Percentiles rank a stretch among this genome's conserved stretches.
Evolutionary conservation across 2,113 vertebrate species (phyloP).

Genomic region (Argyrosomus japonicus): DNA sequence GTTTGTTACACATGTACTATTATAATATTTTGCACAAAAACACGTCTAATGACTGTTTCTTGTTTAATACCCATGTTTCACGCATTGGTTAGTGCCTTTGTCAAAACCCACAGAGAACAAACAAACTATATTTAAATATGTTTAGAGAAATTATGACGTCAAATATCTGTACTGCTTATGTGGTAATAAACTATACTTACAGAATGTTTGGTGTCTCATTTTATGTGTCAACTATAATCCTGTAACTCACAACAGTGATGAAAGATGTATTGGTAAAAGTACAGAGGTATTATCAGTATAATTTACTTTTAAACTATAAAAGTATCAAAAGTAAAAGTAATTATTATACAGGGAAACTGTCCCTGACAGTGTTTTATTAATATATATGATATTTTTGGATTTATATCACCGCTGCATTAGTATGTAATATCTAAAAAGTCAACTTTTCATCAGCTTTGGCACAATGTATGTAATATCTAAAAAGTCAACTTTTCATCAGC

Average conservation of each 20-base stretch:
- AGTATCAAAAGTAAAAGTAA: background rate
- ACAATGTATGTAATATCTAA: no score
- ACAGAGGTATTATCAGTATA: background rate
- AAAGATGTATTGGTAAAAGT: no score
- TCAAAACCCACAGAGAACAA: conserved; percentile 60
- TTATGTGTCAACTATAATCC: background rate
- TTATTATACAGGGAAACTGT: background rate
- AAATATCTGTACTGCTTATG: conserved; percentile 54
- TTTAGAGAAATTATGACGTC: conserved; percentile 52
- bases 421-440: no score
- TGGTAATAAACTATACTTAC: conserved; percentile 71
- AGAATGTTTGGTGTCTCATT: conserved; percentile 30
- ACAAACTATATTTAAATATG: conserved; percentile 64
- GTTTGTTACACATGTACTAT: conserved; percentile 64
- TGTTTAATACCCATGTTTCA: conserved; percentile 64
- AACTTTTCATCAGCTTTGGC: no score
- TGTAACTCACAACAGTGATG: background rate
- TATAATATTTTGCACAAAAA: conserved; percentile 70
- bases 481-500: no score
- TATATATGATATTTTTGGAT: no score
- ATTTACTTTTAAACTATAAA: no score
- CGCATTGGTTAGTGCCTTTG: conserved; percentile 78
- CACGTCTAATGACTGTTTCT: conserved; percentile 66
- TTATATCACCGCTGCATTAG: no score
- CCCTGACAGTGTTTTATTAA: no score